phyloP scores from a whole-genome alignment of 2,888 invertebrate species.

The Pyrocoelia pectoralis region DNA sequence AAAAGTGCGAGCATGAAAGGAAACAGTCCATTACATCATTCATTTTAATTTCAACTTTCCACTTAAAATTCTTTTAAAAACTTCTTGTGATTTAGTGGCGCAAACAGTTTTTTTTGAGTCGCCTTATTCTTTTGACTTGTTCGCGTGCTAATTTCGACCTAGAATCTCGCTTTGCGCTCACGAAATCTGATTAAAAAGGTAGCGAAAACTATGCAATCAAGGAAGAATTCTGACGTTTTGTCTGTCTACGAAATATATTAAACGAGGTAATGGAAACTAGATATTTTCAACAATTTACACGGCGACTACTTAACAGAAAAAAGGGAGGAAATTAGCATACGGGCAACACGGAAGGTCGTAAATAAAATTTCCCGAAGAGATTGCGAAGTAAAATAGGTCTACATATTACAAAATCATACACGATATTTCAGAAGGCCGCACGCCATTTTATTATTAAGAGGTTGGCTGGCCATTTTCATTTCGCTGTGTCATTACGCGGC shows the following conservation, averaged over 20 bases:
- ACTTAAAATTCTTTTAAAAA: slow-evolving; percentile 42
- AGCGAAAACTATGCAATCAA: slow-evolving; percentile 35
- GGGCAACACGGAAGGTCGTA: slow-evolving; percentile 23
- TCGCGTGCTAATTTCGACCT: slow-evolving; percentile 30
- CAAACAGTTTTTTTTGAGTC: slow-evolving; percentile 35
- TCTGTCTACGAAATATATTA: slow-evolving; percentile 27
- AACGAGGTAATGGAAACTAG: slow-evolving; percentile 22
- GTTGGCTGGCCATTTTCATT: too few species aligned
- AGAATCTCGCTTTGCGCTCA: slow-evolving; percentile 31
- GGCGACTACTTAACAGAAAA: slow-evolving; percentile 10
- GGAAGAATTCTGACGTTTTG: slow-evolving; percentile 29
- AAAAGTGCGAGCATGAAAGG: slow-evolving; percentile 29
- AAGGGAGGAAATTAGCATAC: slow-evolving; percentile 15
- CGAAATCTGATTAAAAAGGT: slow-evolving; percentile 40
- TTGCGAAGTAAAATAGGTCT: background rate
- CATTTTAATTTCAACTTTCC: slow-evolving; percentile 45
- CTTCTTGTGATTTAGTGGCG: slow-evolving; percentile 41
- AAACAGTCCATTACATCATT: slow-evolving; percentile 41
- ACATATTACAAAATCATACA: background rate
- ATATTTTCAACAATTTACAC: slow-evolving; percentile 31
- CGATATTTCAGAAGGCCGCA: too few species aligned
- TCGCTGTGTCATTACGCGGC: too few species aligned
- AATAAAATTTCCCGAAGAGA: slow-evolving; percentile 10
- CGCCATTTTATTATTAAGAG: too few species aligned
- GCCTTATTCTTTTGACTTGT: slow-evolving; percentile 25